Evolutionary conservation across 2,888 invertebrate genomes (phyloP), one percentile per base, ranked within the genome.

Genomic region (Microctonus aethiopoides): DNA sequence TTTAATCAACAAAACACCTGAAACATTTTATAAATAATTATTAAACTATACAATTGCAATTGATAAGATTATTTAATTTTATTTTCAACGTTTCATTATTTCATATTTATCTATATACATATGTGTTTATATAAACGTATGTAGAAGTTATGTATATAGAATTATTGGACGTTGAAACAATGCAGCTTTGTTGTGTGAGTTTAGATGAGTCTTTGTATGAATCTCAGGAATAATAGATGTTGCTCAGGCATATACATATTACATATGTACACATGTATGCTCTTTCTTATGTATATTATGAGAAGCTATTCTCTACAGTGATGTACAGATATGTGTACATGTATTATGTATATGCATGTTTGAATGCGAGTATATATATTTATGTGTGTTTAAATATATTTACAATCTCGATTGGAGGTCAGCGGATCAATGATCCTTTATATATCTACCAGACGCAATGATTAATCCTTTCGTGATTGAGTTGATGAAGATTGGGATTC

Each of bases 361-460:
- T 5, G 16, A 46, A 46, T n/a, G n/a, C n/a, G n/a, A n/a, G n/a
- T n/a, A n/a, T n/a, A n/a, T n/a, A n/a, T n/a, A n/a, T n/a, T n/a
- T n/a, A n/a, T n/a, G n/a, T n/a, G n/a, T n/a, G n/a, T n/a, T n/a
- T n/a, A 7, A 46, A 16, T 16, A 46, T 61, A 66, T 67, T 59
- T 34, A 57, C 54, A 56, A 57, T 56, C 68, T 66, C 68, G 65
- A 69, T 67, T 72, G 79, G 77, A 78, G 80, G 81, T 82, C 81
- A 82, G 81, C 81, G 79, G 81, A 81, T 81, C 80, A 80, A 77
- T 77, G 79, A 82, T 81, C 81, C 77, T 78, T 78, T 79, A 77
- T 78, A 75, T n/a, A n/a, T n/a, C n/a, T n/a, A n/a, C 73, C 16
- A 75, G 75, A 65, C 65, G 36, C 65, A 65, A 65, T 56, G 65